phyloP scores from a whole-genome alignment of 2,888 invertebrate genomes.

The Epistrophe eligans region DNA sequence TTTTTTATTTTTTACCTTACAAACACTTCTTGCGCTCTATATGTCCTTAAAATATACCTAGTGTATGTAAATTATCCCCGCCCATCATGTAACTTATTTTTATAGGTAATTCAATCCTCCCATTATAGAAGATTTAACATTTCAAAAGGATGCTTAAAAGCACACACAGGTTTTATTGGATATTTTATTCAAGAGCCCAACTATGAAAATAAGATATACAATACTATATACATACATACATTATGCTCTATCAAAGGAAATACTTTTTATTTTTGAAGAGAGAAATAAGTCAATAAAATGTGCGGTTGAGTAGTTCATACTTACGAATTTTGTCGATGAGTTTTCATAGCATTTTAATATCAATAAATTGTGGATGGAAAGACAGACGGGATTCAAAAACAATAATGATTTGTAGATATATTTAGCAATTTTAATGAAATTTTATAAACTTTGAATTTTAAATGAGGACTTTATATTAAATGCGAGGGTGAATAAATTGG shows the following conservation, averaged over 20 bases:
- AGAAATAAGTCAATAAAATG: background rate
- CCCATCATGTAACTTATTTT: background rate
- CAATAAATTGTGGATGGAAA: too few relatives aligned
- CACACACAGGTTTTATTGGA: constrained; percentile 1
- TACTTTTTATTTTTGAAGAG: background rate
- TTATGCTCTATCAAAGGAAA: background rate
- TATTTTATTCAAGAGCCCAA: constrained; percentile 5
- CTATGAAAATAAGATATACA: background rate
- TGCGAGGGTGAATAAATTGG: too few relatives aligned
- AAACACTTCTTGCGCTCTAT: background rate
- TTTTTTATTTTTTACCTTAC: background rate
- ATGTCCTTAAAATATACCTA: constrained; percentile 4
- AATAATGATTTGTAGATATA: too few relatives aligned
- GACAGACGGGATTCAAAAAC: too few relatives aligned
- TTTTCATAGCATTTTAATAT: too few relatives aligned
- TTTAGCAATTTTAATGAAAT: too few relatives aligned
- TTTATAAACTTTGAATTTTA: too few relatives aligned
- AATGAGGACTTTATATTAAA: too few relatives aligned
- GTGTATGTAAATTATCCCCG: background rate
- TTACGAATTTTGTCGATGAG: too few relatives aligned
- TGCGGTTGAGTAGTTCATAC: background rate
- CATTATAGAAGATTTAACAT: constrained; percentile 12
- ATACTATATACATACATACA: background rate
- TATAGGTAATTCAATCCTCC: constrained; percentile 14
- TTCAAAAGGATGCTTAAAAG: constrained; percentile 21